Evolutionary conservation across 2,888 invertebrate species (phyloP), one percentile per base, ranked within the genome.

Genomic region (Andrena praecox): DNA sequence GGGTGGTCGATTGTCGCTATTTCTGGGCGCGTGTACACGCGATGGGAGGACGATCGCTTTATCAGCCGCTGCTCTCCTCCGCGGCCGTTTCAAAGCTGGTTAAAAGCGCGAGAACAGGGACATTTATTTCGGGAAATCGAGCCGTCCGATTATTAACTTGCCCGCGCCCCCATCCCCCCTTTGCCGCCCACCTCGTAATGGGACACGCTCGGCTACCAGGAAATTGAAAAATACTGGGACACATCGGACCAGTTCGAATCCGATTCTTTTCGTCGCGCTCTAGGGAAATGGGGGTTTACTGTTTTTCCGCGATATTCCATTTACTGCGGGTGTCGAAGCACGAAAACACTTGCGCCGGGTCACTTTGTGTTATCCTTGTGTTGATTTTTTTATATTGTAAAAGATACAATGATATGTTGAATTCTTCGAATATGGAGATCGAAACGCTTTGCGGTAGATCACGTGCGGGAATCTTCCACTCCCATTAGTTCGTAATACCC

Each of bases 41-140:
- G 59, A 82, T 62, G 75, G 62, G 48, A 60, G 64, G 76, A 78
- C 87, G 84, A 87, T 87, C 79, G 82, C 82, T 82, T 86, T 86
- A 86, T 86, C 86, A 87, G 72, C 62, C 20, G 69, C 35, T 24
- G 48, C 54, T 74, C 74, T 67, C 60, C 33, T 35, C 16, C 31
- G 56, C 56, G 56, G 16, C 33, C 62, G 56, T 33, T 50, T 68
- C 29, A 67, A 60, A 31, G 79, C 66, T 12, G 68, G 68, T 60
- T 75, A 70, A 75, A 82, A 80, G 67, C 75, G 80, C 64, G 81
- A 76, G 75, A 82, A 76, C 75, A 42, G 71, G 82, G 82, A 75
- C 82, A 72, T 82, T 82, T 82, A 80, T 82, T 82, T 82, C 75
- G 75, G 62, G 75, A 80, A 72, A 80, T 74, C 74, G 70, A 80